Percentiles rank a stretch among this genome's conserved stretches.
Conservation (phyloP, 2,113 vertebrate species). For the Psammodynastes pulverulentus region DNA sequence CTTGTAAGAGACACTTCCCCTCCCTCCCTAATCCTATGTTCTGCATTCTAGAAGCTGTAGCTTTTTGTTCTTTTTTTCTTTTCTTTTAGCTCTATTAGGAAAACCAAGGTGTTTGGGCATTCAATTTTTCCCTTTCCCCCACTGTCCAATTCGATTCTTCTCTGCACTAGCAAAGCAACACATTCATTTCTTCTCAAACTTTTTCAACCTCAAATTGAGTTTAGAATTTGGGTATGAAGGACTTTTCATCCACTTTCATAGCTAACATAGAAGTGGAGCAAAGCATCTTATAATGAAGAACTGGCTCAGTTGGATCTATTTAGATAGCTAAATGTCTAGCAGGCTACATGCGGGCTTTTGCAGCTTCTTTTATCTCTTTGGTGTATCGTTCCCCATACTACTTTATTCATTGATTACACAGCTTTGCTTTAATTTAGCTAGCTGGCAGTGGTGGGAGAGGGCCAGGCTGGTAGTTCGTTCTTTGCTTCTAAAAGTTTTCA, state of each 20-base stretch:
- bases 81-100: neutral
- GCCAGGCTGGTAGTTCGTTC: neutral
- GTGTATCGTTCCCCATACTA: neutral
- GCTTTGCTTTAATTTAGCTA: neutral
- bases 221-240: neutral
- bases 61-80: neutral
- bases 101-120: neutral
- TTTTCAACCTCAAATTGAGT: neutral
- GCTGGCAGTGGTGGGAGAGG: neutral
- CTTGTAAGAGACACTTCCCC: neutral
- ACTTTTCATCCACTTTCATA: neutral
- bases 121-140: neutral
- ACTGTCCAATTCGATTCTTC: neutral
- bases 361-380: neutral
- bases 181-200: neutral
- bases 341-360: neutral
- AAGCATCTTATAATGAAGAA: neutral
- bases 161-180: neutral
- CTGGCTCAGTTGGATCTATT: neutral
- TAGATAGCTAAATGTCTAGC: neutral
- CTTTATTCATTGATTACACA: neutral
- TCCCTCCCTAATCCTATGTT: neutral
- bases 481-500: neutral
- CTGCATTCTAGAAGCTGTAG: neutral
- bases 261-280: neutral